Conservation (phyloP, 2,888 invertebrate genomes). For the Nasonia oneida region DNA sequence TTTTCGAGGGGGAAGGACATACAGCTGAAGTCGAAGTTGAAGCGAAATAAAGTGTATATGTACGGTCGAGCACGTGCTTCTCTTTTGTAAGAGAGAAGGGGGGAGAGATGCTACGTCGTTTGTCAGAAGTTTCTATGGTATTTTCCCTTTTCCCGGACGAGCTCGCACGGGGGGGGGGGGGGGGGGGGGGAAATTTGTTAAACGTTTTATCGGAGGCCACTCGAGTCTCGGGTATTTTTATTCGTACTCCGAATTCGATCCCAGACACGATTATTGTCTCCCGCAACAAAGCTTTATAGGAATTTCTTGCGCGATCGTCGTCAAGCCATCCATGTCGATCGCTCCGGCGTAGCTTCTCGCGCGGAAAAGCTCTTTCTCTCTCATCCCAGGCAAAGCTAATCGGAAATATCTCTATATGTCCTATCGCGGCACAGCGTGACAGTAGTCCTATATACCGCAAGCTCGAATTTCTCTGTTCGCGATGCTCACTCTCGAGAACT, state of each 20-base stretch:
- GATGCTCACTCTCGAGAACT: not conserved
- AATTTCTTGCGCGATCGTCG: conserved; percentile 25
- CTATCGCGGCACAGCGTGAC: no score
- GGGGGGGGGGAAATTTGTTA: not conserved
- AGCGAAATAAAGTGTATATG: not conserved
- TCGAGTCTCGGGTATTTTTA: not conserved
- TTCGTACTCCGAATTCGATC: not conserved
- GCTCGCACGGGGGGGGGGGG: not conserved
- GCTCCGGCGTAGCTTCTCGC: not conserved
- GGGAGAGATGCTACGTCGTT: not conserved
- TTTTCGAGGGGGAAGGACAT: not conserved
- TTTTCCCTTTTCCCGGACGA: not conserved
- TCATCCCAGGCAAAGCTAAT: not conserved
- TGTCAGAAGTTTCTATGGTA: conserved; percentile 14
- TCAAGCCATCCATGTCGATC: conserved; percentile 46
- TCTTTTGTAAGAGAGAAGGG: not conserved
- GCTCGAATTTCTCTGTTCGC: conserved; percentile 1
- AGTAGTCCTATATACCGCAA: not conserved
- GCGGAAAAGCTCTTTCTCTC: not conserved
- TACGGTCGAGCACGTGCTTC: conserved; percentile 9
- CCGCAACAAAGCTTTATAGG: not conserved
- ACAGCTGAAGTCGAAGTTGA: not conserved
- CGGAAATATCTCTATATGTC: not conserved
- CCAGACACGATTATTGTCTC: not conserved
- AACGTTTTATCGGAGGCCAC: no score